Percentiles rank a stretch among this genome's conserved stretches.
Evolutionary conservation across 1,140 invertebrate genomes (phyloP).

Genomic region (Littorina saxatilis): DNA sequence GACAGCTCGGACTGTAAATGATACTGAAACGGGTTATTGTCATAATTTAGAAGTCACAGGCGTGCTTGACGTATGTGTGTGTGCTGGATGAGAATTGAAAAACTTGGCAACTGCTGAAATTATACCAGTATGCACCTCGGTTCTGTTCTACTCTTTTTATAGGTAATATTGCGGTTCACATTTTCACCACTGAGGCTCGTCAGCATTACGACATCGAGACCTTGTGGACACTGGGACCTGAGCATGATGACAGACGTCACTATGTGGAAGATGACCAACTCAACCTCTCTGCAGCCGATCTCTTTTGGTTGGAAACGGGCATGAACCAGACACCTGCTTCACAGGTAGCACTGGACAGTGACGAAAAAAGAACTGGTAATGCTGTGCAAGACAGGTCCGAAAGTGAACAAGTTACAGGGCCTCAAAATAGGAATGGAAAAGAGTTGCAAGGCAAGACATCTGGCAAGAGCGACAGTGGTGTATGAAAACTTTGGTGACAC

Average conservation of each 20-base stretch:
- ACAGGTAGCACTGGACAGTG: background rate
- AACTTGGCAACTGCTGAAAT: too few relatives aligned
- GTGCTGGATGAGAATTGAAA: too few relatives aligned
- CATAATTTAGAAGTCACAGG: too few relatives aligned
- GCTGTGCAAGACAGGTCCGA: background rate
- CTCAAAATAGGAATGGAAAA: background rate
- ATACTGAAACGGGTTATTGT: too few relatives aligned
- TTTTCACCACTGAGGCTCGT: conserved; percentile 85
- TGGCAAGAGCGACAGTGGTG: too few relatives aligned
- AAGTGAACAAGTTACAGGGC: background rate
- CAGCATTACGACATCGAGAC: conserved; percentile 91
- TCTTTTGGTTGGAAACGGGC: conserved; percentile 17
- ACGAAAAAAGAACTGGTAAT: background rate
- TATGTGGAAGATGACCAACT: background rate
- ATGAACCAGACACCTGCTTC: background rate
- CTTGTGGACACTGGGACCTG: conserved; percentile 89
- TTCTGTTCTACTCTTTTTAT: conserved; percentile 34
- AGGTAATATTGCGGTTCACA: conserved; percentile 91
- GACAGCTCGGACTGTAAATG: too few relatives aligned
- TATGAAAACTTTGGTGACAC: too few relatives aligned
- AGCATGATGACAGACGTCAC: conserved; percentile 83
- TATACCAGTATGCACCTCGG: too few relatives aligned
- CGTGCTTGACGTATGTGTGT: too few relatives aligned
- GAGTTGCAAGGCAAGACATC: too few relatives aligned
- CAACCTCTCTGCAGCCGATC: conserved; percentile 17